phyloP scores from a whole-genome alignment of 2,113 vertebrate genomes.

The Odontophorus gujanensis region DNA sequence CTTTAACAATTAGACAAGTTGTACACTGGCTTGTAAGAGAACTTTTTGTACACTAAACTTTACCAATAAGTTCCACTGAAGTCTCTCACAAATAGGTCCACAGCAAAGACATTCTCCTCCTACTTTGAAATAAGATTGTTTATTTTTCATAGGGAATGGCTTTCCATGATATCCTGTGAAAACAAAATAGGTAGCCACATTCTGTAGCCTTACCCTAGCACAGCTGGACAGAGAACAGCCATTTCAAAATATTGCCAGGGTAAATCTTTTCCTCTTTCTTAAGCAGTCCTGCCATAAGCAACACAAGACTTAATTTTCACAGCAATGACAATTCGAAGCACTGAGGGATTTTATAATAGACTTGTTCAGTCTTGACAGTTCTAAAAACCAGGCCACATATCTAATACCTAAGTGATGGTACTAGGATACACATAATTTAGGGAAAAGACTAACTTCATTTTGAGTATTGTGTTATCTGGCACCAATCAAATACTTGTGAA shows the following conservation, averaged over 20 bases:
- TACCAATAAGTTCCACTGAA: background rate
- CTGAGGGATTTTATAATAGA: constrained; percentile 5
- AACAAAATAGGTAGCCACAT: background rate
- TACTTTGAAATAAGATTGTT: background rate
- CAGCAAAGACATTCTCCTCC: background rate
- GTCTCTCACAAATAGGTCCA: background rate
- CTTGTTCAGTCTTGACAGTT: background rate
- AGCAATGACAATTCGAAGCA: constrained; percentile 6
- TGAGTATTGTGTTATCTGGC: background rate
- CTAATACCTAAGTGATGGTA: background rate
- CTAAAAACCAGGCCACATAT: constrained; percentile 26
- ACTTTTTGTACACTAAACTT: background rate
- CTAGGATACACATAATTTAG: constrained; percentile 1
- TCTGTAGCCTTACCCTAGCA: background rate
- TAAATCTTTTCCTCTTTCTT: constrained; percentile 2
- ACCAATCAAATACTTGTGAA: background rate
- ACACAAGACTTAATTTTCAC: constrained; percentile 26
- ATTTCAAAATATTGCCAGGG: constrained; percentile 6
- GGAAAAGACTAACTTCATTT: background rate
- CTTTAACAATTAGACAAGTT: background rate
- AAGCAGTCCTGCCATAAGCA: constrained; percentile 1
- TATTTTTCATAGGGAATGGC: background rate
- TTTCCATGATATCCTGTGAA: background rate
- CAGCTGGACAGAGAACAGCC: background rate
- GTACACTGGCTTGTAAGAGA: background rate